Conservation (phyloP, 2,888 invertebrate species). For the Plemyria rubiginata region DNA sequence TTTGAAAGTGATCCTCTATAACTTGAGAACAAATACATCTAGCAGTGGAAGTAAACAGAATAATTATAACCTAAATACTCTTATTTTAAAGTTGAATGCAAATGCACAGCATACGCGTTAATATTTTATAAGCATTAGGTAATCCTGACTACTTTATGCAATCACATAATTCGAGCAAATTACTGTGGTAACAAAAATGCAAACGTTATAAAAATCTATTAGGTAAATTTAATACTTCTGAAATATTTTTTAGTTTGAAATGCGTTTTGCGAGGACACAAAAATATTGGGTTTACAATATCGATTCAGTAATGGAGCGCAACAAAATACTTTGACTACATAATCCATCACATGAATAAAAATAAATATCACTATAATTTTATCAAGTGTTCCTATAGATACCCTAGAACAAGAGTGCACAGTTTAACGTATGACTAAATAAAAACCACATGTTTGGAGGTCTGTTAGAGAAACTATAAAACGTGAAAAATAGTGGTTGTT, state of each 20-base stretch:
- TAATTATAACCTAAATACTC: constrained; percentile 26
- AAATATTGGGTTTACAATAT: constrained; percentile 45
- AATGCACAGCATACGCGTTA: constrained; percentile 38
- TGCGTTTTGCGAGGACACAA: constrained; percentile 45
- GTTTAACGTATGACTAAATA: constrained; percentile 50
- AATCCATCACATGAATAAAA: constrained; percentile 56
- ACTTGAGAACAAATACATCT: constrained; percentile 15
- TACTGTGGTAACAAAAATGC: constrained; percentile 47
- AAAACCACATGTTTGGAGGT: constrained; percentile 32
- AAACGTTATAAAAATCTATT: constrained; percentile 48
- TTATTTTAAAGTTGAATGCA: constrained; percentile 37
- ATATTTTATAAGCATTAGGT: constrained; percentile 43
- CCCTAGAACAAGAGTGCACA: constrained; percentile 43
- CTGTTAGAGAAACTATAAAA: constrained; percentile 17
- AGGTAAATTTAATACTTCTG: constrained; percentile 48
- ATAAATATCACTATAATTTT: constrained; percentile 67
- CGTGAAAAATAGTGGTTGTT: constrained; percentile 5
- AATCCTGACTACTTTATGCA: constrained; percentile 41
- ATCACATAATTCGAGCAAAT: constrained; percentile 46
- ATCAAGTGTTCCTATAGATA: constrained; percentile 48
- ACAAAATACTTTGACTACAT: constrained; percentile 43
- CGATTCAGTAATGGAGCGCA: constrained; percentile 48
- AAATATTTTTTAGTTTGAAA: constrained; percentile 47
- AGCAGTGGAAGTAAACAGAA: constrained; percentile 18
- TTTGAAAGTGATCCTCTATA: constrained; percentile 5